Evolutionary conservation across 2,113 vertebrate species (phyloP), one percentile per base, ranked within the genome.

Genomic region (Ibidorhyncha struthersii): DNA sequence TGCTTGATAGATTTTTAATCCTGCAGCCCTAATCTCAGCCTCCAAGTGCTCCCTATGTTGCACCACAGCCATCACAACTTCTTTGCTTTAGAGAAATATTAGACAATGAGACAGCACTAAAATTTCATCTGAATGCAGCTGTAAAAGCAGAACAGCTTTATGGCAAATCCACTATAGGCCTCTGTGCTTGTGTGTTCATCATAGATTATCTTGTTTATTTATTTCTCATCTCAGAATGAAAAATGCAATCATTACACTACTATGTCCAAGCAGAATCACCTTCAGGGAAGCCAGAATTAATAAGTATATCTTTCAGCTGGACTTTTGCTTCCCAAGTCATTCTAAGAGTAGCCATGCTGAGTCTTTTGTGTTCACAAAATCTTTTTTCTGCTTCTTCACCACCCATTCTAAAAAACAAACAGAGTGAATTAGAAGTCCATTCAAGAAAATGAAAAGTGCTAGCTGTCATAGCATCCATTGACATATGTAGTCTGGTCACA

Each of bases 321-420:
- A 99, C 99, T 97, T 99, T 99, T 62, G 99, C 99, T 97, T 99
- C 99, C 99, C 99, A 99, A 32, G 99, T 99, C 99, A 99, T 99
- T 97, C 99, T 98, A 59, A 99, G 98, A 12, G 99, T 99, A 21
- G 99, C 98, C 99, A 99, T 99, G 97, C 99, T 99, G 34, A 99
- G 99, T 74, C 99, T 98, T 93, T 99, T 99, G 97, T 99, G 99
- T 49, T 99, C 99, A 97, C 99, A 99, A 96, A 99, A 99, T 34
- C 98, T 97, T 53, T 82, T 98, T 88, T 99, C 99, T 43, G 99
- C 99, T 30, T 99, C 99, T 97, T 99, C 99, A 9, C 99, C 99
- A 52, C 99, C 99, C 93, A 99, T 98, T 96, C 99, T 99, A 96
- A 34, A 89, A 87, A 77, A 32, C 32, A 84, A 58, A 50, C 6